phyloP scores from a whole-genome alignment of 2,113 vertebrate genomes.

The Hydropotes inermis region DNA sequence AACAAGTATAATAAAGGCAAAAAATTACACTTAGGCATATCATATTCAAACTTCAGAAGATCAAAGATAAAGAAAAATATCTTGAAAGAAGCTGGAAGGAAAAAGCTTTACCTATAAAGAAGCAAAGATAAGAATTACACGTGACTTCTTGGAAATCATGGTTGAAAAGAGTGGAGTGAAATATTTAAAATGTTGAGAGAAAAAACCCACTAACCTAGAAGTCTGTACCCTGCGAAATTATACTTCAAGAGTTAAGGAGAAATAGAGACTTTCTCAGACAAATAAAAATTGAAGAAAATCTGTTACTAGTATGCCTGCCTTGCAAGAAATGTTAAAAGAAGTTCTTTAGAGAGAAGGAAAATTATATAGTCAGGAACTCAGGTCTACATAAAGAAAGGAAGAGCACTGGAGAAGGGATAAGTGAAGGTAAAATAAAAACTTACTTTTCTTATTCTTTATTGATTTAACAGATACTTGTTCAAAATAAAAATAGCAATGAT shows the following conservation, averaged over 20 bases:
- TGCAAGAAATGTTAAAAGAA: neutral
- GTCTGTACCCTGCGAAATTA: neutral
- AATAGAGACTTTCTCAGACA: neutral
- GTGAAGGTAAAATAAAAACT: neutral
- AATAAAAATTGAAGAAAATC: neutral
- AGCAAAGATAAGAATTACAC: neutral
- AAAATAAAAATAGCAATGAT: neutral
- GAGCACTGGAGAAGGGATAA: neutral
- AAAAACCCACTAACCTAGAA: neutral
- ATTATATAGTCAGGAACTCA: neutral
- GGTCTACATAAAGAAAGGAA: neutral
- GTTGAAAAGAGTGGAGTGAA: neutral
- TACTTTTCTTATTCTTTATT: neutral
- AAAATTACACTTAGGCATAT: neutral
- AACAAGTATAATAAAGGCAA: neutral
- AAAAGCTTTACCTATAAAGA: neutral
- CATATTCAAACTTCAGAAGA: neutral
- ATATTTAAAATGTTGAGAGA: neutral
- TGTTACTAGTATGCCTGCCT: neutral
- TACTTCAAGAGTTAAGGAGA: neutral
- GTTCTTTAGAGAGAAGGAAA: neutral
- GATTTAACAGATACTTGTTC: neutral
- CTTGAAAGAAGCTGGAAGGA: neutral
- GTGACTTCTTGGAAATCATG: neutral
- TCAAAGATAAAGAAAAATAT: neutral